Percentiles rank a stretch among this genome's conserved stretches.
Evolutionary conservation across 2,888 invertebrate species (phyloP).

Genomic region (Lutraria lutraria): DNA sequence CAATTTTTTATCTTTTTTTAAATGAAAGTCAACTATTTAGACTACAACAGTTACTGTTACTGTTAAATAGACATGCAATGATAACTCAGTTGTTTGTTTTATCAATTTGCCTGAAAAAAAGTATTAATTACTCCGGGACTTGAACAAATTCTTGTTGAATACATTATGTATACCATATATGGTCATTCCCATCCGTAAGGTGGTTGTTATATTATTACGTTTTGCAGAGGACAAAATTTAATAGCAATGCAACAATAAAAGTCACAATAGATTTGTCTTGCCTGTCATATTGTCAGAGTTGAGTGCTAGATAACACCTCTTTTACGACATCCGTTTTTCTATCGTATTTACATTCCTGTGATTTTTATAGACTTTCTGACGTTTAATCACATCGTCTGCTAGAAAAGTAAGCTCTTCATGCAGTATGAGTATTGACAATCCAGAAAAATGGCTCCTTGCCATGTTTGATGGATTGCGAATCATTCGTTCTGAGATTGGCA

Average conservation of each 20-base stretch:
- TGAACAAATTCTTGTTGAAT: not conserved
- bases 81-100: too few relatives aligned
- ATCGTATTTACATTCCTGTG: not conserved
- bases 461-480: conserved; percentile 25
- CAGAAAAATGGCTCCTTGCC: conserved; percentile 19
- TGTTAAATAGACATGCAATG: too few relatives aligned
- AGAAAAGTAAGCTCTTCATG: not conserved
- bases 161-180: too few relatives aligned
- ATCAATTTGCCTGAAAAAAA: too few relatives aligned
- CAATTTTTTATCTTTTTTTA: too few relatives aligned
- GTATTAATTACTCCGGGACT: not conserved
- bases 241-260: not conserved
- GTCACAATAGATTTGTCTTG: not conserved
- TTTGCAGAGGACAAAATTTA: not conserved
- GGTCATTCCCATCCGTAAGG: not conserved
- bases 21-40: too few relatives aligned
- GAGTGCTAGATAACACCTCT: not conserved
- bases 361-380: conserved; percentile 11
- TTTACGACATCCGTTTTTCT: not conserved
- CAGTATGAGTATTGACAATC: not conserved
- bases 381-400: not conserved
- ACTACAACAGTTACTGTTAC: too few relatives aligned
- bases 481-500: conserved; percentile 11
- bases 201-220: not conserved
- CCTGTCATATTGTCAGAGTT: not conserved